These are phyloP conservation scores for Xiphophorus hellerii DNA, from an alignment of 2,113 vertebrate genomes.

Conservation along the genomic window DNA sequence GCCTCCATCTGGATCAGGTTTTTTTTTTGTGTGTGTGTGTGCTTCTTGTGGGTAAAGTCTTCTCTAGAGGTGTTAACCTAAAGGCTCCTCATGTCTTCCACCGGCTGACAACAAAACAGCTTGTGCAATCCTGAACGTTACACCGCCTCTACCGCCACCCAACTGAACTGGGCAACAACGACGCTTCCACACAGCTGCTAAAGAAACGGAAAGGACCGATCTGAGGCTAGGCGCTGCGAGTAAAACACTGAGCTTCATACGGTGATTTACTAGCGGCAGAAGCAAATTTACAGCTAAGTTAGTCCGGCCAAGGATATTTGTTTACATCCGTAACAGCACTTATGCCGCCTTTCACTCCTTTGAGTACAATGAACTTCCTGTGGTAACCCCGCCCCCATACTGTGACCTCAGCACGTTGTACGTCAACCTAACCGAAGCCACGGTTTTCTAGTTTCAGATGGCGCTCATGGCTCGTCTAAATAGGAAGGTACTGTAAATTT, in stretches of 20 bases:
- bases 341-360: not conserved
- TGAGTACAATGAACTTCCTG: slow-evolving; percentile 20
- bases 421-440: not conserved
- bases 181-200: not conserved
- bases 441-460: not conserved
- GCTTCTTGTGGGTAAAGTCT: not conserved
- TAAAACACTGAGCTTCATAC: not conserved
- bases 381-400: slow-evolving; percentile 36
- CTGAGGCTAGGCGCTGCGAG: not conserved
- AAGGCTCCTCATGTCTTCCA: not conserved
- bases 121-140: not conserved
- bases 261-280: not conserved
- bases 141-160: not conserved
- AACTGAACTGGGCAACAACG: not conserved
- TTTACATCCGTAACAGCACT: slow-evolving; percentile 20
- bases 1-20: slow-evolving; percentile 65
- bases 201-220: not conserved
- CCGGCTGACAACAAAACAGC: not conserved
- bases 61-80: no score
- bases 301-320: not conserved
- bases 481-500: not conserved
- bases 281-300: not conserved
- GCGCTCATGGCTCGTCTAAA: not conserved
- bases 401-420: slow-evolving; percentile 43
- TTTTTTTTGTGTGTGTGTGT: no score